Evolutionary conservation across 2,888 invertebrate genomes (phyloP), one percentile per base, ranked within the genome.

Genomic region (Baccha elongata): DNA sequence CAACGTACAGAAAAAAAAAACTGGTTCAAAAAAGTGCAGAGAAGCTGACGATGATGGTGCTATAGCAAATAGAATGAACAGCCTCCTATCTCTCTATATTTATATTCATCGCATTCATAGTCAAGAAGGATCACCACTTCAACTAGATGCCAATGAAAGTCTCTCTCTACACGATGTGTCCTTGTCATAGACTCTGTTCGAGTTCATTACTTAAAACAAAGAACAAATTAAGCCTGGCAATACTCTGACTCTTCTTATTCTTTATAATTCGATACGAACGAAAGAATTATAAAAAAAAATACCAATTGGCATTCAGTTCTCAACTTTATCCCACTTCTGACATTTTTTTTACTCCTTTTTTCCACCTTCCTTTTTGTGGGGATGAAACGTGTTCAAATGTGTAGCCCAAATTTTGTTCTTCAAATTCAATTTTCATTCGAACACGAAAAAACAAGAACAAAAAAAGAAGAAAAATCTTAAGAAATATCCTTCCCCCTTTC

Each of bases 151-250:
- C 60, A 60, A 55, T 55, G 19, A 55, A 55, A 60, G 11, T 44
- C 29, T 50, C 17, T 29, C 10, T 11, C 10, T 13, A 46, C 7
- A 40, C 13, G 42, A 3, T 11, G 17, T 40, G 58, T 58, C 58
- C 40, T 58, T 35, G 35, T 50, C 17, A 11, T 29, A 58, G 69
- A 52, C 64, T 64, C 13, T 69, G 46, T 62, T 44, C 71, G 53
- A 81, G 53, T 71, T 67, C 67, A 72, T 67, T 71, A 67, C 46
- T 67, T 53, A 44, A 72, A 53, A 81, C 75, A 81, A 81, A 46
- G 75, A 42, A 76, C 50, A 48, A 71, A 76, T 81, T 72, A 76
- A 67, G 71, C 71, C 81, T 81, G 81, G 81, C 60, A 81, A 81
- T 52, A 72, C 76, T 76, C 71, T 58, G 15, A 15, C 10, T 40